phyloP scores from a whole-genome alignment of 2,113 vertebrate species.

The Urocynchramus pylzowi region DNA sequence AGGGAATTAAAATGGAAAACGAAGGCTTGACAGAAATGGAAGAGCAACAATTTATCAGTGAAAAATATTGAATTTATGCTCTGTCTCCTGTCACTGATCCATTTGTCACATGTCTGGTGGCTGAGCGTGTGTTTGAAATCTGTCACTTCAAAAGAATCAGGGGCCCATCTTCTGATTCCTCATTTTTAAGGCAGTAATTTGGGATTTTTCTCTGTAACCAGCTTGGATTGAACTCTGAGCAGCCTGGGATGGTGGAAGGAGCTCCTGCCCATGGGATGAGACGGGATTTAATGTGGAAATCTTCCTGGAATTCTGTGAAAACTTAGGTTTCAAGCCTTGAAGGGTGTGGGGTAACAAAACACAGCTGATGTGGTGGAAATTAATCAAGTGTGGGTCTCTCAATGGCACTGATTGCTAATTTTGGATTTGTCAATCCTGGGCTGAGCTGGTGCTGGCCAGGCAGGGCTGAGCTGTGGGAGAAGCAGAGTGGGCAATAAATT shows the following conservation, averaged over 20 bases:
- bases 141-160: background rate
- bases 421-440: background rate
- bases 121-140: background rate
- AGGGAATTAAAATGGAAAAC: background rate
- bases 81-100: background rate
- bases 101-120: background rate
- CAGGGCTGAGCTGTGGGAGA: background rate
- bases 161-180: background rate
- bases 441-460: background rate
- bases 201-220: background rate
- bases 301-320: background rate
- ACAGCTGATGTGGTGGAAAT: background rate
- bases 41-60: background rate
- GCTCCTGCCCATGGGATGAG: accelerated
- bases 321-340: accelerated
- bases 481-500: background rate
- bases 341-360: background rate
- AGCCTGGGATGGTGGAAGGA: background rate
- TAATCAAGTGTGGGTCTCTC: background rate
- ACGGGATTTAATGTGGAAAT: background rate
- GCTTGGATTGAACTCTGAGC: background rate
- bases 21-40: background rate
- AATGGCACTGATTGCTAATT: background rate
- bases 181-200: background rate
- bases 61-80: background rate